These are phyloP conservation scores for Sitophilus oryzae DNA, from an alignment of 1,140 invertebrate species.

Conservation along the genomic window DNA sequence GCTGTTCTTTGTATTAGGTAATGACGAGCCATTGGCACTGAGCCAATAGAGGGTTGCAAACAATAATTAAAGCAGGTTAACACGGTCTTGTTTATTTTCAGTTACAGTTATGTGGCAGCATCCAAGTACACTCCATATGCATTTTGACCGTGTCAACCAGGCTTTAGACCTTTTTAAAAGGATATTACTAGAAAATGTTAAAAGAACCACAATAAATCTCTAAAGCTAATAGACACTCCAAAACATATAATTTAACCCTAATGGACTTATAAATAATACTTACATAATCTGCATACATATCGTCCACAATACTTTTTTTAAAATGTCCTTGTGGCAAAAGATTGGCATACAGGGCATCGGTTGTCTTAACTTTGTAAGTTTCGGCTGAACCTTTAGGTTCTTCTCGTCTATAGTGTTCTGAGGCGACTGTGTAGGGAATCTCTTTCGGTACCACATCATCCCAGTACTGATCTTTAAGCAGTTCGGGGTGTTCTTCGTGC, in stretches of 20 bases:
- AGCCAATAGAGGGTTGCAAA: too few relatives aligned
- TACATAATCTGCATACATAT: constrained; percentile 81
- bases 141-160: too few relatives aligned
- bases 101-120: too few relatives aligned
- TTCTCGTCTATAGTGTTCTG: constrained; percentile 71
- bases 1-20: too few relatives aligned
- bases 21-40: too few relatives aligned
- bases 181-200: too few relatives aligned
- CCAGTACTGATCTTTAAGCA: constrained; percentile 86
- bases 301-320: constrained; percentile 57
- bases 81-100: too few relatives aligned
- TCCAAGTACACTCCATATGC: too few relatives aligned
- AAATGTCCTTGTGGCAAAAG: constrained; percentile 45
- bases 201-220: too few relatives aligned
- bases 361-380: constrained; percentile 75
- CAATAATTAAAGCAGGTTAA: too few relatives aligned
- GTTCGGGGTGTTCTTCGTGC: constrained; percentile 83
- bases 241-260: not conserved
- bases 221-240: not conserved
- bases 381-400: constrained; percentile 81
- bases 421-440: constrained; percentile 78
- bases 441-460: constrained; percentile 84
- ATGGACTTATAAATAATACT: constrained; percentile 45
- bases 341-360: constrained; percentile 76
- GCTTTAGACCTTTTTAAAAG: too few relatives aligned